These are phyloP conservation scores for Euzophera pinguis DNA, from an alignment of 2,888 invertebrate species.

Conservation along the genomic window DNA sequence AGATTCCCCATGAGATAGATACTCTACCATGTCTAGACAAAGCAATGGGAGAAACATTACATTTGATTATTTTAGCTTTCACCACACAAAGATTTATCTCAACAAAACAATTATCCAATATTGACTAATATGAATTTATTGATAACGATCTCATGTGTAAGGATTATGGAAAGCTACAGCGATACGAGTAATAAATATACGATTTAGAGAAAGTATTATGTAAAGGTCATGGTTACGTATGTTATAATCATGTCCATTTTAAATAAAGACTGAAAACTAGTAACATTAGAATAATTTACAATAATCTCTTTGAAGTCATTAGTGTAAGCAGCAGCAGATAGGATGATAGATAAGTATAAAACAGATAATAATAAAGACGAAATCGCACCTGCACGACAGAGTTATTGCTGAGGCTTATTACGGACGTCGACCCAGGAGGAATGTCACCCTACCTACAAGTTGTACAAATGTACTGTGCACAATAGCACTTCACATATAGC, in stretches of 20 bases:
- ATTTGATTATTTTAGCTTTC: slow-evolving; percentile 5
- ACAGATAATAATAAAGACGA: slow-evolving; percentile 3
- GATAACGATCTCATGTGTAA: slow-evolving; percentile 1
- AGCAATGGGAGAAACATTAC: slow-evolving; percentile 20
- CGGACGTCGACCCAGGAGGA: slow-evolving; percentile 17
- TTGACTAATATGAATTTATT: slow-evolving; percentile 6
- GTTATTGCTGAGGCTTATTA: slow-evolving; percentile 8
- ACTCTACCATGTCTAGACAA: slow-evolving; percentile 54
- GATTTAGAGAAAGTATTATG: slow-evolving; percentile 6
- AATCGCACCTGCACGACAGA: slow-evolving; percentile 6
- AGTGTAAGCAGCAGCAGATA: background rate
- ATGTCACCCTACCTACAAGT: slow-evolving; percentile 21
- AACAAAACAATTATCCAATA: background rate
- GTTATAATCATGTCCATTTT: background rate
- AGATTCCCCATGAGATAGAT: slow-evolving; percentile 54
- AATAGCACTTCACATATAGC: slow-evolving; percentile 24
- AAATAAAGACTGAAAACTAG: background rate
- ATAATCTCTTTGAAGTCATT: background rate
- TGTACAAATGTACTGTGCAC: slow-evolving; percentile 24
- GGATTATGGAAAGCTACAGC: slow-evolving; percentile 7
- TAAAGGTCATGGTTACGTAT: background rate
- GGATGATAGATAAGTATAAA: background rate
- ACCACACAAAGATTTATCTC: background rate
- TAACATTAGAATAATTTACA: background rate
- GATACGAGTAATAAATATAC: background rate